Evolutionary conservation across 2,888 invertebrate genomes (phyloP).

Genomic region (Notodonta ziczac): DNA sequence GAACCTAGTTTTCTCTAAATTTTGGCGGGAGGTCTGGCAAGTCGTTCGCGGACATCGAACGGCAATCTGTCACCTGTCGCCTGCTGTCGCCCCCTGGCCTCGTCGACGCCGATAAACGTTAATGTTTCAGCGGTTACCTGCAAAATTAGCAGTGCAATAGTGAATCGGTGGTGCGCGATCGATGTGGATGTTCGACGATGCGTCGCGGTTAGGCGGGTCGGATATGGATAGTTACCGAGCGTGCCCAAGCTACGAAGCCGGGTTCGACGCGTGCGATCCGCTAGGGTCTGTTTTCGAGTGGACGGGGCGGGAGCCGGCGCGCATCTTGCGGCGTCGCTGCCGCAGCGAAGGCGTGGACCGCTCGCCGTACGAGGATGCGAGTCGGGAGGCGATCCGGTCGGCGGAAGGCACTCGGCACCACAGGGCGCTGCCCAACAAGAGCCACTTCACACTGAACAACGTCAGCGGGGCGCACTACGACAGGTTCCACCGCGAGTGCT

Average conservation of each 20-base stretch:
- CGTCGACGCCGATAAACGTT: constrained; percentile 62
- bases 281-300: constrained; percentile 73
- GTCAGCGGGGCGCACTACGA: constrained; percentile 54
- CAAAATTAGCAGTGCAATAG: constrained; percentile 77
- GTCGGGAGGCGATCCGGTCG: constrained; percentile 60
- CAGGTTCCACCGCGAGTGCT: constrained; percentile 70
- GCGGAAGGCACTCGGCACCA: constrained; percentile 60
- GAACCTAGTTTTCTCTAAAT: constrained; percentile 62
- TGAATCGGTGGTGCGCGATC: constrained; percentile 65
- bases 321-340: constrained; percentile 77
- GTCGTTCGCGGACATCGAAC: constrained; percentile 63
- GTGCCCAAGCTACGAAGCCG: constrained; percentile 77
- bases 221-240: constrained; percentile 79
- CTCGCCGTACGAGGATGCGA: constrained; percentile 78
- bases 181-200: constrained; percentile 77
- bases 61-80: constrained; percentile 68
- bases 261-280: constrained; percentile 77
- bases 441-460: constrained; percentile 73
- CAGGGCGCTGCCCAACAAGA: constrained; percentile 66
- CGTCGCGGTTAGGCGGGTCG: constrained; percentile 62
- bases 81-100: constrained; percentile 72
- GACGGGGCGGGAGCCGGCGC: constrained; percentile 69
- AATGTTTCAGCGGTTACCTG: constrained; percentile 62
- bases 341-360: constrained; percentile 80
- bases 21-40: constrained; percentile 79